Evolutionary conservation across 37 sponge, comb jelly and placozoan genomes (phyloP), one percentile per base, ranked within the genome.

Genomic region (Dysidea cf. avara): DNA sequence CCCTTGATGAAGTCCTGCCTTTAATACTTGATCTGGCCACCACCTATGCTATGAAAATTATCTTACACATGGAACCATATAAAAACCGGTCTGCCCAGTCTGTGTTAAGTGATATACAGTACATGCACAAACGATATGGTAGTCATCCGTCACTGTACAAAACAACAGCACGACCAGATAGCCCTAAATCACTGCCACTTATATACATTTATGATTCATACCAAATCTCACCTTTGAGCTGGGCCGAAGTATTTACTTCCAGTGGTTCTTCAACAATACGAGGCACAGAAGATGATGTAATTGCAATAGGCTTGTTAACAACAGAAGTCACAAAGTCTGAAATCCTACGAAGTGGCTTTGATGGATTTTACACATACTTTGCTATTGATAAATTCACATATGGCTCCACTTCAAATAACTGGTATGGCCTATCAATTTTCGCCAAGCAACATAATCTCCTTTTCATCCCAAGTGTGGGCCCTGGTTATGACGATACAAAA

Each of bases 311-410:
- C 4, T 61, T 94, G 16, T 47, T 94, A 13, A 87, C 86, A 26
- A 56, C 82, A 16, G 26, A 66, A 26, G 7, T 36, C 11, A 64
- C 90, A 36, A 55, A 74, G 43, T 39, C 50, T 24, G 36, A 33
- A 11, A 54, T 90, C 22, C 20, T 70, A n/a, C 24, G 25, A 13
- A 79, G 83, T 43, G 85, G 85, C 26, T 94, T 94, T 68, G 91
- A 94, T 75, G 95, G 95, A 7, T 90, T 90, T 68, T 94, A 90
- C 66, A 94, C 95, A 0, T 94, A 94, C 76, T 94, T 94, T 81
- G 91, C 87, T 14, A 54, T 87, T 25, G 56, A 81, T 26, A 62
- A 61, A 2, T 94, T 94, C 81, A 86, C 86, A 14, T 94, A 69
- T 68, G 95, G 95, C 13, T 87, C 89, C 21, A 79, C 62, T 17